These are phyloP conservation scores for Acrossocheilus wenchowensis DNA, from an alignment of 2,797 vertebrate species.

Conservation along the genomic window DNA sequence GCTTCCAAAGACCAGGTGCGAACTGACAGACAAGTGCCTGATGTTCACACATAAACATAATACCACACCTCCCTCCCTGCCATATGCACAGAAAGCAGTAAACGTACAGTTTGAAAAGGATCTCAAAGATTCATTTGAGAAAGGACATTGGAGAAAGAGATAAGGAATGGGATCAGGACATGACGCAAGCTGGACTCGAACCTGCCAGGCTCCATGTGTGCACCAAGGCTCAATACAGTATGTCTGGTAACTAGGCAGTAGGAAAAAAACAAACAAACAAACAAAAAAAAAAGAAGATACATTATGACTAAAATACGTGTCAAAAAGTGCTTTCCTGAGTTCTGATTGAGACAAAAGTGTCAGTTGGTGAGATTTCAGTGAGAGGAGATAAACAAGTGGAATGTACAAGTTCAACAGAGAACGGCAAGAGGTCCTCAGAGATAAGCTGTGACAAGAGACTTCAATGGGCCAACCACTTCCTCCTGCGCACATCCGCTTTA, in stretches of 20 bases:
- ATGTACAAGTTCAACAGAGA: constrained; percentile 46
- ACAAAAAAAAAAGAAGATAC: background rate
- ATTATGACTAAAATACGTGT: background rate
- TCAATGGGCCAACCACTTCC: constrained; percentile 67
- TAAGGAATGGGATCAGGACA: background rate
- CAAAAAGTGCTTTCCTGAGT: background rate
- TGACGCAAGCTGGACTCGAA: background rate
- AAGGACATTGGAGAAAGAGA: background rate
- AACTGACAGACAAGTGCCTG: constrained; percentile 36
- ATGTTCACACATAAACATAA: constrained; percentile 16
- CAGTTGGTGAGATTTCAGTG: constrained; percentile 31
- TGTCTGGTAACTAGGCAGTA: background rate
- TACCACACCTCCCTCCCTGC: background rate
- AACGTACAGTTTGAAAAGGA: background rate
- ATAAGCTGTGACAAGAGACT: constrained; percentile 59
- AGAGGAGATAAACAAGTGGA: constrained; percentile 32
- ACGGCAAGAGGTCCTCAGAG: constrained; percentile 42
- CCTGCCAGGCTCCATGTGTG: background rate
- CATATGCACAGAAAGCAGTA: constrained; percentile 2
- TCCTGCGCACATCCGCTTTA: constrained; percentile 63
- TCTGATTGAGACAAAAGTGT: background rate
- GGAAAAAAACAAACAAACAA: background rate
- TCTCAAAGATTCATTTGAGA: background rate
- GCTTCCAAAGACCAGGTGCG: constrained; percentile 48
- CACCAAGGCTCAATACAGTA: background rate